Evolutionary conservation across 2,888 invertebrate species (phyloP), one percentile per base, ranked within the genome.

Genomic region (Lasioglossum marginatum): DNA sequence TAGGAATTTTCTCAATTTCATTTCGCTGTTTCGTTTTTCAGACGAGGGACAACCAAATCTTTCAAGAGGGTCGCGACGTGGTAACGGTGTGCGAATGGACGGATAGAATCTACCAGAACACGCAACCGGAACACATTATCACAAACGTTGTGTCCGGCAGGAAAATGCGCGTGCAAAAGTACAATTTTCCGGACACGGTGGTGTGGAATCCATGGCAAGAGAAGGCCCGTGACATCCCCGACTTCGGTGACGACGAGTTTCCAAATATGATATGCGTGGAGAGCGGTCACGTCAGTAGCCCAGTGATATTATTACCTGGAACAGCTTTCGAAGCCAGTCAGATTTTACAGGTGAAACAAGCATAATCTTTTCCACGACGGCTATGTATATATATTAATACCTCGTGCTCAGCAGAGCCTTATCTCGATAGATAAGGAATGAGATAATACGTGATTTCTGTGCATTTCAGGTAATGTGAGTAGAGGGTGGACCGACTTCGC

Each of bases 191-290:
- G 1, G 99, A 99, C 94, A 98, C 99, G 96, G 99, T 99, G 89
- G 97, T 99, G 89, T 99, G 99, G 99, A 99, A 99, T 96, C 99
- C 99, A 0, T 99, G 99, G 99, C 96, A 97, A 89, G 98, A 99
- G 93, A 98, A 98, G 95, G 99, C 99, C 43, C 97, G 98, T 92
- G 98, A 98, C 95, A 98, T 99, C 96, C 96, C 97, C 4, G 99
- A 99, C 96, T 98, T 99, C 95, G 99, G 98, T n/a, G 98, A 99
- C 95, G 98, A 99, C 93, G 99, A 99, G 95, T 99, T 98, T 95
- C 98, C 98, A 16, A 98, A 98, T 95, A 99, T 99, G 99, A 97
- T 99, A 91, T 99, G 99, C 95, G 98, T 99, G 87, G 99, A 99
- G 96, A 97, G 98, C 85, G 99, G 99, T 43, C 97, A 98, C 93